A percentile compares a stretch with the other conserved stretches of the same genome.
Conservation (phyloP, 2,113 vertebrate genomes). For the Nothocercus nigrocapillus region DNA sequence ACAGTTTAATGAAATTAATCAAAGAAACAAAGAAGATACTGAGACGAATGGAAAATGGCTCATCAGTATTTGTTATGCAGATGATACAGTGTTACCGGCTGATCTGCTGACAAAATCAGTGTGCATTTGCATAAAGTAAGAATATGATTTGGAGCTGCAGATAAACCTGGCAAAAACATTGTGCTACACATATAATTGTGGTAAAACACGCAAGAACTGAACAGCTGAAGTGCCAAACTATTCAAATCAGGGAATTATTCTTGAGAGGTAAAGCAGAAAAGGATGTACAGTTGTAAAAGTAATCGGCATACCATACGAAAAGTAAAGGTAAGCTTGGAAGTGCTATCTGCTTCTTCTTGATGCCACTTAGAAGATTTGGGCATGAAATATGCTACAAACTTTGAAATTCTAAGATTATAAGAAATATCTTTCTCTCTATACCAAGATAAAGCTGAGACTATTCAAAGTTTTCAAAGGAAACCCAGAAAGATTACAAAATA, state of each 20-base stretch:
- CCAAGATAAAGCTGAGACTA: not conserved
- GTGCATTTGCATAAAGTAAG: not conserved
- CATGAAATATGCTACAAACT: not conserved
- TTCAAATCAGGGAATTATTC: not conserved
- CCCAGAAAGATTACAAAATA: not conserved
- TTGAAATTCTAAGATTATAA: not conserved
- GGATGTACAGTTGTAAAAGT: not conserved
- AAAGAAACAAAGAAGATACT: not conserved
- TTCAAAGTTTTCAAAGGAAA: not conserved
- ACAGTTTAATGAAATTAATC: not conserved
- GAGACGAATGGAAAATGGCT: not conserved
- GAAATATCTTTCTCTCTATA: not conserved
- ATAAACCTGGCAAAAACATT: not conserved
- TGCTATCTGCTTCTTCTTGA: not conserved
- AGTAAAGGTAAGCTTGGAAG: not conserved
- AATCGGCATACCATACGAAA: not conserved
- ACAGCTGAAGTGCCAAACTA: not conserved
- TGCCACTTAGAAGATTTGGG: not conserved
- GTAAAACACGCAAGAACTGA: not conserved
- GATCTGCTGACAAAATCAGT: not conserved
- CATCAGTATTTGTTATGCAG: not conserved
- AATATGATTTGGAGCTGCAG: not conserved
- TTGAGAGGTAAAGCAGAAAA: not conserved
- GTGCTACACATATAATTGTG: not conserved
- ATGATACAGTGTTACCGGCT: not conserved